A percentile compares a stretch with the other conserved stretches of the same genome.
phyloP scores from a whole-genome alignment of 2,797 vertebrate genomes.

The Chrysocyon brachyurus region DNA sequence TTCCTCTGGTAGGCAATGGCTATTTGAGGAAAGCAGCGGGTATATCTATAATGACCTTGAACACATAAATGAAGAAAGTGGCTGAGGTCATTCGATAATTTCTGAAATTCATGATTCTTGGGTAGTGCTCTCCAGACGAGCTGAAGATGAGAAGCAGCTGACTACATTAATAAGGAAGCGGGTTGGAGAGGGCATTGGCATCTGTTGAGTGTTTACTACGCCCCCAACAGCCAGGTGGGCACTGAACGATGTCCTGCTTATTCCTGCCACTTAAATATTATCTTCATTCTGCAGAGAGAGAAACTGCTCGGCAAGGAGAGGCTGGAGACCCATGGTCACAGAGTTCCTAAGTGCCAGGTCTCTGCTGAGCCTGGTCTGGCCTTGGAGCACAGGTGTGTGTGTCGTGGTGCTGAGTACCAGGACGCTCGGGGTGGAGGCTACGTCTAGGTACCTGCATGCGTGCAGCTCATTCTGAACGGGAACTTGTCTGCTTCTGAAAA shows the following conservation, averaged over 20 bases:
- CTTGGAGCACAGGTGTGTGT: background rate
- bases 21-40: background rate
- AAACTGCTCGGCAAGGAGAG: background rate
- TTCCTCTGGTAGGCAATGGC: background rate
- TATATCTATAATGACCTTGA: background rate
- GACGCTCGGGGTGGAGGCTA: fast-evolving
- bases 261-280: background rate
- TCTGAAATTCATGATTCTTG: background rate
- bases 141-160: no score
- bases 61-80: background rate
- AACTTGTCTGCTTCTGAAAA: constrained; percentile 81
- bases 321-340: background rate
- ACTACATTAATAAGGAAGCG: background rate
- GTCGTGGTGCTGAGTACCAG: fast-evolving
- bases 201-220: background rate
- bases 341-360: background rate
- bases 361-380: background rate
- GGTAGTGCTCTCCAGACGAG: background rate
- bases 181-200: background rate
- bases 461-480: background rate
- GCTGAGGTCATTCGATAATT: background rate
- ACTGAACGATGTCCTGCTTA: background rate
- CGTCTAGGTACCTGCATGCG: background rate
- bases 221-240: background rate
- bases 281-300: background rate